Conservation (phyloP, 2,888 invertebrate genomes). For the Spilosoma lubricipeda region DNA sequence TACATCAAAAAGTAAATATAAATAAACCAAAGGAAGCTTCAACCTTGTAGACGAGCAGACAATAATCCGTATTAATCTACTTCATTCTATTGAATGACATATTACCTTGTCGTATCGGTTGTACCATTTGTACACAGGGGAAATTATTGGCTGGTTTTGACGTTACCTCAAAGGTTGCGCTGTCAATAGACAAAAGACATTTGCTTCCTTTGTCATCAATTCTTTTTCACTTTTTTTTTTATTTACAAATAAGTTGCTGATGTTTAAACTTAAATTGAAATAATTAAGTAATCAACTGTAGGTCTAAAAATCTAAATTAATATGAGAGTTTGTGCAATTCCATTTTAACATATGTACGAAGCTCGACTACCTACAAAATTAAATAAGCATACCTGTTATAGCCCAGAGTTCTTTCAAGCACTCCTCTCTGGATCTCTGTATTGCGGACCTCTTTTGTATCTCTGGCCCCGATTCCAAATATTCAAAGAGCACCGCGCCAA, state of each 20-base stretch:
- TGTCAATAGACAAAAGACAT: constrained; percentile 31
- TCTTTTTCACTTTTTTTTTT: constrained; percentile 9
- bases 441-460: constrained; percentile 87
- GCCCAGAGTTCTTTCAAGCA: constrained; percentile 92
- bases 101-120: constrained; percentile 29
- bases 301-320: not conserved
- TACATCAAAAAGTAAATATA: not conserved
- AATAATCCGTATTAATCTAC: constrained; percentile 11
- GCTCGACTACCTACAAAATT: not conserved
- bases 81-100: constrained; percentile 21
- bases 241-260: not conserved
- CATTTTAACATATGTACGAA: not conserved
- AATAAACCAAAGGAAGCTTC: not conserved
- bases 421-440: constrained; percentile 88
- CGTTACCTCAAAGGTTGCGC: constrained; percentile 35
- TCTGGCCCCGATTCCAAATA: constrained; percentile 90
- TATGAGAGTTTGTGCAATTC: not conserved
- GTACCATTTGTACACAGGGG: constrained; percentile 37
- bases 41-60: not conserved
- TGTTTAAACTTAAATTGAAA: not conserved
- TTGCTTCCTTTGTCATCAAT: constrained; percentile 30
- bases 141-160: constrained; percentile 47
- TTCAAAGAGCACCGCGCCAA: constrained; percentile 92
- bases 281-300: not conserved
- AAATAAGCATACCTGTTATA: constrained; percentile 89